Conservation (phyloP, 1,140 invertebrate genomes). For the Macrostomum lignano region DNA sequence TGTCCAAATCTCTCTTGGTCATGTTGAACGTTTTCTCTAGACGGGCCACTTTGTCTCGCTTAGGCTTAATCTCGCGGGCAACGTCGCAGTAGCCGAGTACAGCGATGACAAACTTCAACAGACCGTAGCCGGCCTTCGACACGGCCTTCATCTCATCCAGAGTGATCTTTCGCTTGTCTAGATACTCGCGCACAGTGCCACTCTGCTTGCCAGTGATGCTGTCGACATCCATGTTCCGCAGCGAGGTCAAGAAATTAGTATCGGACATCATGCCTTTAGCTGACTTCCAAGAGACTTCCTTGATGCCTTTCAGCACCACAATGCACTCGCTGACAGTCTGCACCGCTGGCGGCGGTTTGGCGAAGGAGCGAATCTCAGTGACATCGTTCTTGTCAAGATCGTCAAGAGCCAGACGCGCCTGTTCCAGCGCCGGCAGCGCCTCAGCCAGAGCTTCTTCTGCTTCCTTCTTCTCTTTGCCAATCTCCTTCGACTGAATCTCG, state of each 20-base stretch:
- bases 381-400: conserved; percentile 60
- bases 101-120: conserved; percentile 53
- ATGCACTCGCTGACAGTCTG: conserved; percentile 58
- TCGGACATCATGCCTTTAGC: conserved; percentile 66
- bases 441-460: conserved; percentile 44
- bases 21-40: conserved; percentile 33
- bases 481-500: conserved; percentile 43
- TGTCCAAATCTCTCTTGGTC: conserved; percentile 39
- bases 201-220: conserved; percentile 43
- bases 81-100: conserved; percentile 55
- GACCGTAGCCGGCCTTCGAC: conserved; percentile 43
- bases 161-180: conserved; percentile 21
- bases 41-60: conserved; percentile 45
- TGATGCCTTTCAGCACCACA: conserved; percentile 45
- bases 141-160: conserved; percentile 24
- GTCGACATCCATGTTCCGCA: conserved; percentile 58
- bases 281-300: conserved; percentile 58
- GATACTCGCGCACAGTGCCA: conserved; percentile 30
- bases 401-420: conserved; percentile 43
- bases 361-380: conserved; percentile 56
- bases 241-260: conserved; percentile 43
- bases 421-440: conserved; percentile 47
- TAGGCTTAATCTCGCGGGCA: conserved; percentile 53
- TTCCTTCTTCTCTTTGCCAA: conserved; percentile 46
- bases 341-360: conserved; percentile 56